Percentiles rank a stretch among this genome's conserved stretches.
Conservation (phyloP, 2,113 vertebrate genomes). For the Callopanchax toddi region DNA sequence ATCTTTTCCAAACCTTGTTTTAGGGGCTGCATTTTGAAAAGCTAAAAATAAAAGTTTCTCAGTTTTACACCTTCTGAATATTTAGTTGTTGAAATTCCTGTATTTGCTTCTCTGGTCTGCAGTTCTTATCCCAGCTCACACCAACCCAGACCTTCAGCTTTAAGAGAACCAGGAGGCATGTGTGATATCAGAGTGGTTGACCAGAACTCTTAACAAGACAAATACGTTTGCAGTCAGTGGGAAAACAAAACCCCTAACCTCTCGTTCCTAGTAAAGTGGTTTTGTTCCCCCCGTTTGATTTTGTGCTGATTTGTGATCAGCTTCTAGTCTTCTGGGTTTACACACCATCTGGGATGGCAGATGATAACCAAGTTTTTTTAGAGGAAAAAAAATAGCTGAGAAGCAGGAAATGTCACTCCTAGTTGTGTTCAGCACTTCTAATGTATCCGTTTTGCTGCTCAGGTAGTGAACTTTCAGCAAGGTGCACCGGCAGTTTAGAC, state of each 20-base stretch:
- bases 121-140: constrained; percentile 1
- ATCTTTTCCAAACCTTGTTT: too few relatives aligned
- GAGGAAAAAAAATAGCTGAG: constrained; percentile 62
- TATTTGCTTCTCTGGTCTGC: background rate
- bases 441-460: constrained; percentile 47
- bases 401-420: constrained; percentile 48
- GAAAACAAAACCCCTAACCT: background rate
- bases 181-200: constrained; percentile 8
- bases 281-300: constrained; percentile 51
- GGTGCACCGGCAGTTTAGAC: constrained; percentile 9
- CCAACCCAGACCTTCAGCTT: background rate
- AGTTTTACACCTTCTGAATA: constrained; percentile 12
- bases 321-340: constrained; percentile 65
- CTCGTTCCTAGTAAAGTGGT: too few relatives aligned
- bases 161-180: background rate
- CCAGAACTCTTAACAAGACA: constrained; percentile 19
- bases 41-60: constrained; percentile 7
- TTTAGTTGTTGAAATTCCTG: background rate
- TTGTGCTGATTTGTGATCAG: constrained; percentile 70
- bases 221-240: constrained; percentile 22
- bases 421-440: constrained; percentile 62
- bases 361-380: constrained; percentile 57
- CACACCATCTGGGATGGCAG: constrained; percentile 74
- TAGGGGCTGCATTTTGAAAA: too few relatives aligned
- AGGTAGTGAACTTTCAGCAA: constrained; percentile 43